Percentiles rank a stretch among this genome's conserved stretches.
Conservation (phyloP, 2,113 vertebrate genomes). For the Hiodon tergisus region DNA sequence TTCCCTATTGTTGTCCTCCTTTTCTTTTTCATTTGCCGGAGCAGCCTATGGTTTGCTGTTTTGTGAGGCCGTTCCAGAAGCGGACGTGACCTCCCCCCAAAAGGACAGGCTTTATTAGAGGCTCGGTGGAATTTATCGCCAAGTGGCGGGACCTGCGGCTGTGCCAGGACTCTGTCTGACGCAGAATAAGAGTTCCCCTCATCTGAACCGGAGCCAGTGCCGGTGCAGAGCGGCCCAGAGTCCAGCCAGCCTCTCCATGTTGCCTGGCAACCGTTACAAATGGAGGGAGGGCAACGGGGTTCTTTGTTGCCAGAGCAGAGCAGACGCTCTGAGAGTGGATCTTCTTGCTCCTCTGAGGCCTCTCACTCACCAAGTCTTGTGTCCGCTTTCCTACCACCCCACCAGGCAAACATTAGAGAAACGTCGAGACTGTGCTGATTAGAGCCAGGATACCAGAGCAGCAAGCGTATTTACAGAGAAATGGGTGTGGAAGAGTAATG, state of each 20-base stretch:
- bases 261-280: conserved; percentile 65
- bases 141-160: conserved; percentile 29
- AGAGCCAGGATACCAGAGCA: too few species aligned
- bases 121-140: conserved; percentile 35
- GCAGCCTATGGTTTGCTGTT: not conserved
- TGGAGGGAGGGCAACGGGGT: conserved; percentile 39
- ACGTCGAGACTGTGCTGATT: too few species aligned
- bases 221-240: conserved; percentile 54
- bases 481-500: too few species aligned
- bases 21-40: not conserved
- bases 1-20: not conserved
- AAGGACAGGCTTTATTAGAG: conserved; percentile 38
- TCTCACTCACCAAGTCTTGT: too few species aligned
- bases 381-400: too few species aligned
- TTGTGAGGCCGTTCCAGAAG: not conserved
- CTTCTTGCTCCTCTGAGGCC: too few species aligned
- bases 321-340: not conserved
- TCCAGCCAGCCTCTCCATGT: conserved; percentile 56
- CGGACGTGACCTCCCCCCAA: not conserved
- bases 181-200: conserved; percentile 34
- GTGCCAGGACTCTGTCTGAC: conserved; percentile 37
- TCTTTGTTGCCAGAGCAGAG: conserved; percentile 4
- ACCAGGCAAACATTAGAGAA: too few species aligned
- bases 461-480: too few species aligned
- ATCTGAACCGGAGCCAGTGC: conserved; percentile 55